phyloP scores from a whole-genome alignment of 2,888 invertebrate species.

The Apoda limacodes region DNA sequence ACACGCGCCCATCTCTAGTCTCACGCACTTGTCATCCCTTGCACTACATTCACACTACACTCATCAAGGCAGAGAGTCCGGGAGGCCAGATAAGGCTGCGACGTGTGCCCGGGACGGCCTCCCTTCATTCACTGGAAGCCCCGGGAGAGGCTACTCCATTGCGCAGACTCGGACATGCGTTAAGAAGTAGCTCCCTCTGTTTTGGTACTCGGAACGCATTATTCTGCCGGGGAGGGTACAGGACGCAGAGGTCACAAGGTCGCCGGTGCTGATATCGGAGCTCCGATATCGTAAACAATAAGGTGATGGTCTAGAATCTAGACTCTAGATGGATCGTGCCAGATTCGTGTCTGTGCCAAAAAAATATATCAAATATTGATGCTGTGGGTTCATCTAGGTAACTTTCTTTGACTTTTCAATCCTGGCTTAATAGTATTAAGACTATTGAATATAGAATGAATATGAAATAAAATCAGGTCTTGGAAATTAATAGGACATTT shows the following conservation, averaged over 20 bases:
- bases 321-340: too few relatives aligned
- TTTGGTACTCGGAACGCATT: slow-evolving; percentile 38
- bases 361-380: too few relatives aligned
- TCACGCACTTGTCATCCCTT: slow-evolving; percentile 47
- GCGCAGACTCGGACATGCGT: slow-evolving; percentile 59
- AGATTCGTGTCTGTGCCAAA: too few relatives aligned
- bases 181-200: slow-evolving; percentile 45
- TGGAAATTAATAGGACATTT: too few relatives aligned
- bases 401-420: too few relatives aligned
- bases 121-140: slow-evolving; percentile 59
- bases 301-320: too few relatives aligned
- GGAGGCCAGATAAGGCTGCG: slow-evolving; percentile 21
- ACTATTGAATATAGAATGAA: too few relatives aligned
- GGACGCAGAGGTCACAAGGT: slow-evolving; percentile 62
- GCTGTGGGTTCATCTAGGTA: too few relatives aligned
- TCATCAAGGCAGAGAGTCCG: slow-evolving; percentile 29
- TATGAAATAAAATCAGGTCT: too few relatives aligned
- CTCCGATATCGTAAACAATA: too few relatives aligned
- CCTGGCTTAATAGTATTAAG: too few relatives aligned
- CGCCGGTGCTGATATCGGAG: too few relatives aligned
- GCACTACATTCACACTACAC: slow-evolving; percentile 35
- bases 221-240: slow-evolving; percentile 38
- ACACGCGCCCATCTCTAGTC: slow-evolving; percentile 54
- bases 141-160: slow-evolving; percentile 40
- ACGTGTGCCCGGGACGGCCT: slow-evolving; percentile 35